Percentiles rank a stretch among this genome's conserved stretches.
Conservation (phyloP, 2,797 vertebrate genomes). For the Pangasius larnaudii region DNA sequence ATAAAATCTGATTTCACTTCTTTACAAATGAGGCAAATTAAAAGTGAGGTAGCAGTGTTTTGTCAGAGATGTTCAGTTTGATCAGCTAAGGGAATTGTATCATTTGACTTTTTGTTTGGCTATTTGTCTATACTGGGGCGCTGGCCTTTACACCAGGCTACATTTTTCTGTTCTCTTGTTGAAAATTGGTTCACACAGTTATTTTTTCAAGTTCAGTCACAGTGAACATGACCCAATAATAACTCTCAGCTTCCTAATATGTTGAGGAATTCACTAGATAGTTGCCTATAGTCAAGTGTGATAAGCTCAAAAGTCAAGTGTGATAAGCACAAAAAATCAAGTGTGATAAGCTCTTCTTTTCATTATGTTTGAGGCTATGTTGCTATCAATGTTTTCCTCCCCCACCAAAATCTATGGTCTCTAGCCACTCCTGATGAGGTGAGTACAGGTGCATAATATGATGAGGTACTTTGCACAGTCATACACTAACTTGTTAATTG, state of each 20-base stretch:
- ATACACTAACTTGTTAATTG: background rate
- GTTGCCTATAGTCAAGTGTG: background rate
- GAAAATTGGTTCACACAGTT: background rate
- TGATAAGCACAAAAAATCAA: no score
- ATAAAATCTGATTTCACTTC: background rate
- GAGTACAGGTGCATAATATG: background rate
- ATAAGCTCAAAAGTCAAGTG: no score
- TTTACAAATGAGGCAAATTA: background rate
- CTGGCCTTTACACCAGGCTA: background rate
- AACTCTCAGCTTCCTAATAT: background rate
- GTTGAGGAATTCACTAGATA: background rate
- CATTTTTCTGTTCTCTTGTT: background rate
- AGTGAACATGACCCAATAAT: background rate
- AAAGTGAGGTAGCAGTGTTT: background rate
- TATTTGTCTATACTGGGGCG: background rate
- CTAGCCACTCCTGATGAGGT: background rate
- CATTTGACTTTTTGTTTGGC: background rate
- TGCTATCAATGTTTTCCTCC: background rate
- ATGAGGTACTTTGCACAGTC: constrained; percentile 16
- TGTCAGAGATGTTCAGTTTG: background rate
- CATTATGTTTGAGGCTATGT: background rate
- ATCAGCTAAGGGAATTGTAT: background rate
- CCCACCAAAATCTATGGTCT: background rate
- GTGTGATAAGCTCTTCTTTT: background rate
- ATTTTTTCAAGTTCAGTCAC: background rate